Percentiles rank a stretch among this genome's conserved stretches.
phyloP scores from a whole-genome alignment of 2,113 vertebrate genomes.

The Chloroceryle aenea region DNA sequence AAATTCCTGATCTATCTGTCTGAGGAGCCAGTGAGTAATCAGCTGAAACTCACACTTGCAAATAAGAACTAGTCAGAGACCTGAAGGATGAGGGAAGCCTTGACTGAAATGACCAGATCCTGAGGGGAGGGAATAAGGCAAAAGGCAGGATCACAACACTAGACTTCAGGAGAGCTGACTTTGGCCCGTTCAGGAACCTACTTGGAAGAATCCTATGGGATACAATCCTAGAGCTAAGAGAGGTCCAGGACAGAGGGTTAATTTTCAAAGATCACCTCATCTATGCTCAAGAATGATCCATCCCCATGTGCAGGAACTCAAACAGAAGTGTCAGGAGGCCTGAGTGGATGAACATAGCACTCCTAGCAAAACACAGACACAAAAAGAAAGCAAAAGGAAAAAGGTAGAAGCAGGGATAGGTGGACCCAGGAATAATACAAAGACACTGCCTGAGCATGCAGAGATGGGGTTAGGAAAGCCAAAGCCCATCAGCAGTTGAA shows the following conservation, averaged over 20 bases:
- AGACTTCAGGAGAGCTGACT: neutral
- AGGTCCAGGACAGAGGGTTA: accelerated
- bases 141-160: neutral
- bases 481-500: neutral
- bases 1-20: neutral
- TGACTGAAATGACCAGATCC: neutral
- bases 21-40: neutral
- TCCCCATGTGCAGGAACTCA: neutral
- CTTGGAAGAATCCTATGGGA: neutral
- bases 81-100: neutral
- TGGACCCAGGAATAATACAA: neutral
- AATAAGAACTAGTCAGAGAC: neutral
- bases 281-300: neutral
- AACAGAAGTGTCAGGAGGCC: neutral
- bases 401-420: neutral
- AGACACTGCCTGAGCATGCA: neutral
- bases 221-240: neutral
- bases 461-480: neutral
- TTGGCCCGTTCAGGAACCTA: neutral
- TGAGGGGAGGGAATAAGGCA: neutral
- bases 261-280: neutral
- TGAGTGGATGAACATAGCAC: neutral
- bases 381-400: neutral
- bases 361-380: neutral
- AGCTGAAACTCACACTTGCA: neutral